Base-by-base conservation (phyloP, 2,113 vertebrate species). In the Danio rerio region DNA sequence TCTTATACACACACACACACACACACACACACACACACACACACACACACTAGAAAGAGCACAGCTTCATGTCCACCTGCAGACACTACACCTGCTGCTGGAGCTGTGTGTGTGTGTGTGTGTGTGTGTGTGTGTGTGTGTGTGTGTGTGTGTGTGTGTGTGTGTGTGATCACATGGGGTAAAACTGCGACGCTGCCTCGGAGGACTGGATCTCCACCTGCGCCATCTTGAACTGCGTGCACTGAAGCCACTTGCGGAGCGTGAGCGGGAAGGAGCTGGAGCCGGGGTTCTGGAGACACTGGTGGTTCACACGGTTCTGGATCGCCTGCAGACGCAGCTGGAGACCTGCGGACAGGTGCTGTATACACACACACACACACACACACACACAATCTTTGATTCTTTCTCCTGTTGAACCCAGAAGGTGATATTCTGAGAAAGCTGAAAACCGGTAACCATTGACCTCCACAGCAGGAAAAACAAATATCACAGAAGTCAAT, bases 171-270 rank as follows among this genome's bases (percentile, higher is more conserved):
- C 52, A 99, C 91, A 99, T 96, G 90, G 98, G 98, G 90, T 99
- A 99, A 91, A 99, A 99, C 72, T 99, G 98, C 15, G 98, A 99
- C 1, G 98, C 97, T 0, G 98, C 98, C 91, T 99, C 98, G 0
- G 98, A 99, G 0, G 98, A 99, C 93, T 99, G 98, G 90, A 99
- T 98, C 91, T 99, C 98, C 92, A 99, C 98, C 92, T 99, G 98
- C 81, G 98, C 98, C 98, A 99, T 99, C 88, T 99, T 99, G 90
- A 99, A 99, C 84, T 98, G 98, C 11, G 97, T 98, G 82, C 98
- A 98, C 86, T 96, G 98, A 18, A 99, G 94, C 98, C 98, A 99
- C 85, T 99, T 99, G 87, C 97, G 96, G 73, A 99, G 94, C 50
- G 96, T 95, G 0, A 93, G 93, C 0, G 96, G 95, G 85, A 93